Conservation (phyloP, 2,888 invertebrate genomes). For the Eupithecia vulgata region DNA sequence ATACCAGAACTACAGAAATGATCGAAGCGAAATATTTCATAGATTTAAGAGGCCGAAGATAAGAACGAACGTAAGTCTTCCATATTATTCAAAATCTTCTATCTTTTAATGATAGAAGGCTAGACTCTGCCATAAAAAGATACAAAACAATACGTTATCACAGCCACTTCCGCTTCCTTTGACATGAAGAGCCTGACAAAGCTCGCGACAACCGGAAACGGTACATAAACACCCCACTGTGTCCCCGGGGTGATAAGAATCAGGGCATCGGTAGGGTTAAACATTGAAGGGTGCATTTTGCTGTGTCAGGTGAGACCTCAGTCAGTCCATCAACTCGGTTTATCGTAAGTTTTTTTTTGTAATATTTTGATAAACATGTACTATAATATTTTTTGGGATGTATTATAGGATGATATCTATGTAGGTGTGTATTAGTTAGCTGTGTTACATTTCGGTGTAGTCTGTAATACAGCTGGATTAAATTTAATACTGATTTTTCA, state of each 20-base stretch:
- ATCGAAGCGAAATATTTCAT: no score
- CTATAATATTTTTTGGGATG: background rate
- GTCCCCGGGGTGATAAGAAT: slow-evolving; percentile 38
- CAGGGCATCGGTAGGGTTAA: slow-evolving; percentile 33
- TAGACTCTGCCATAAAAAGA: slow-evolving; percentile 22
- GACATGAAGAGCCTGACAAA: slow-evolving; percentile 29
- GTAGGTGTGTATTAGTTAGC: no score
- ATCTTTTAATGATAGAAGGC: background rate
- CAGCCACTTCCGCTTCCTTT: slow-evolving; percentile 20
- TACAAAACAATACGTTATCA: slow-evolving; percentile 31
- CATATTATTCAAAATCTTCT: background rate
- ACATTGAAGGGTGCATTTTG: slow-evolving; percentile 31
- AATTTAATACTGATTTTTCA: no score
- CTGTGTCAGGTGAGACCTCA: slow-evolving; percentile 26
- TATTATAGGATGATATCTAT: background rate
- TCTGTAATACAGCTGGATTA: background rate
- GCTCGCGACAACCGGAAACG: slow-evolving; percentile 37
- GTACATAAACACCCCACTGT: slow-evolving; percentile 40
- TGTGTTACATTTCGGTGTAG: background rate
- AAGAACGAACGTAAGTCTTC: background rate
- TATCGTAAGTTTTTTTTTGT: no score
- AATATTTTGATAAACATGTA: no score
- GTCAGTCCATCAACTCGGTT: no score
- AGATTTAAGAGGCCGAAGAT: background rate
- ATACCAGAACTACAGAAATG: no score